Evolutionary conservation across 2,888 invertebrate species (phyloP), one percentile per base, ranked within the genome.

Genomic region (Malthinus seriepunctatus): DNA sequence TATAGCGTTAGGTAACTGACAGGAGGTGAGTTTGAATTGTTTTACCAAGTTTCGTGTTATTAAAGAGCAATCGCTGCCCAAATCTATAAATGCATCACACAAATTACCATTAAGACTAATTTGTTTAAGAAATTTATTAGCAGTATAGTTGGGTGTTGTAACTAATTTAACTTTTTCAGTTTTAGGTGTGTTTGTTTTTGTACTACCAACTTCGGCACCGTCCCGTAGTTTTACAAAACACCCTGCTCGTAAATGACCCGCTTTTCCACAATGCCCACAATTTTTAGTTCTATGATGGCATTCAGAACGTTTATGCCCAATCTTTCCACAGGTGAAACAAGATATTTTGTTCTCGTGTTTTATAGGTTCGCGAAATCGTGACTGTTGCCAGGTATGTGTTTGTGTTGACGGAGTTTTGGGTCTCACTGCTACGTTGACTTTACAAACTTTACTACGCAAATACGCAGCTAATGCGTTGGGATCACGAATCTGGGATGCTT

Each of bases 361-460:
- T 23, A 23, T 3, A 2, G 23, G 2, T 23, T 23, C 23, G 23
- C 23, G 23, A 23, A 23, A 3, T 23, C 5, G 5, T 23, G 23
- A 23, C 23, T 23, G 23, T 3, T 23, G 23, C 23, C 3, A 23
- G 15, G 15, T 33, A 38, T 51, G 10, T 33, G 8, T n/a, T 32
- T 37, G n/a, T 32, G 8, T 37, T 11, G 11, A n/a, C 38, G 12
- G 8, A 33, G 15, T 5, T 10, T 32, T n/a, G 8, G 10, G 1
- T 48, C 34, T 34, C 7, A 39, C 48, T 1, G 7, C 10, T n/a
- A n/a, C n/a, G n/a, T n/a, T n/a, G 6, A 8, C 37, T n/a, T 48
- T 44, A 47, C 50, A 47, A 47, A n/a, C 58, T 56, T 62, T 62
- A 38, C 39, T 55, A 49, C 48, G 51, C 14, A 60, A 53, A 63